phyloP scores from a whole-genome alignment of 2,113 vertebrate species.

The Gila orcuttii region DNA sequence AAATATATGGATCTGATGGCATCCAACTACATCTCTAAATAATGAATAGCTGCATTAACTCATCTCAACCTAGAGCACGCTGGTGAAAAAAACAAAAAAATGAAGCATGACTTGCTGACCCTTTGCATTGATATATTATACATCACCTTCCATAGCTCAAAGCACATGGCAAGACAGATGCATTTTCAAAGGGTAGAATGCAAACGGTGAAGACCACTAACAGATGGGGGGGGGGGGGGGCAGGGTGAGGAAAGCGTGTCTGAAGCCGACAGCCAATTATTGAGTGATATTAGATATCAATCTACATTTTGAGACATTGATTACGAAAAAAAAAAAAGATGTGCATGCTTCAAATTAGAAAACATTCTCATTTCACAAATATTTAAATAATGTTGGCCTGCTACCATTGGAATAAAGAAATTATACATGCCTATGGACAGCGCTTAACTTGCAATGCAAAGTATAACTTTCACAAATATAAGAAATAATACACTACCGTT shows the following conservation, averaged over 20 bases:
- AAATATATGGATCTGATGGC: not conserved
- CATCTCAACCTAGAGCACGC: not conserved
- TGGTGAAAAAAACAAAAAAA: not conserved
- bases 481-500: too few relatives aligned
- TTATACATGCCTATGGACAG: too few relatives aligned
- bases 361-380: not conserved
- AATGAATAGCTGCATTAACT: constrained; percentile 19
- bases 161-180: constrained; percentile 8
- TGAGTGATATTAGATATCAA: not conserved
- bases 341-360: not conserved
- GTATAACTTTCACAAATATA: too few relatives aligned
- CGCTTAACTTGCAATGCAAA: too few relatives aligned
- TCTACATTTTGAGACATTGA: not conserved
- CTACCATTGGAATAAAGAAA: not conserved
- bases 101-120: constrained; percentile 15
- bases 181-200: not conserved
- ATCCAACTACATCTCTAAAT: constrained; percentile 13
- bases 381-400: not conserved
- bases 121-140: constrained; percentile 30
- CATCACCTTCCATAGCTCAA: constrained; percentile 10
- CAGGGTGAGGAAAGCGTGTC: not conserved
- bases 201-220: not conserved
- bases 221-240: too few relatives aligned
- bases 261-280: not conserved
- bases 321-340: too few relatives aligned